Percentiles rank a stretch among this genome's conserved stretches.
These are phyloP conservation scores for Setophaga petechia DNA, from an alignment of 2,113 vertebrate genomes.

Conservation along the genomic window DNA sequence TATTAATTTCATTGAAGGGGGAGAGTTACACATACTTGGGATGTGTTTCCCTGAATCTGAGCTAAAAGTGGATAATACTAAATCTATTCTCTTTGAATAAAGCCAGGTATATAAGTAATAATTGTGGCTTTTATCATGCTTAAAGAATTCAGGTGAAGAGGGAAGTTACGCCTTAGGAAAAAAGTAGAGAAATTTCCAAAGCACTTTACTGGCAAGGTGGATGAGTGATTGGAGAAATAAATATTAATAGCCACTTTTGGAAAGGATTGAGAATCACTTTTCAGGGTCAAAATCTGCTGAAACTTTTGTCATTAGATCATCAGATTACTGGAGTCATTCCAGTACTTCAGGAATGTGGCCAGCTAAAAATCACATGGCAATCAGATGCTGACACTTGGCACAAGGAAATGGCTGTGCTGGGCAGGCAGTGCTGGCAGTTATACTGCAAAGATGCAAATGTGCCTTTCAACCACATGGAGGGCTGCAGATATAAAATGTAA, in stretches of 20 bases:
- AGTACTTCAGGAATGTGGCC: not conserved
- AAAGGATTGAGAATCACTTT: not conserved
- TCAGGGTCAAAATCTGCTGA: not conserved
- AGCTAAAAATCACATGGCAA: not conserved
- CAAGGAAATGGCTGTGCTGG: not conserved
- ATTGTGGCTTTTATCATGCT: not conserved
- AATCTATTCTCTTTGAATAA: not conserved
- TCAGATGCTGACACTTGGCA: not conserved
- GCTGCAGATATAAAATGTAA: not conserved
- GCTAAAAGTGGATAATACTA: not conserved
- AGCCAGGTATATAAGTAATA: slow-evolving; percentile 31
- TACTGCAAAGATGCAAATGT: not conserved
- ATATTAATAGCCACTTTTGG: not conserved
- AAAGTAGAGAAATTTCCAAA: not conserved
- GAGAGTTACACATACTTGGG: not conserved
- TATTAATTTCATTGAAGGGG: not conserved
- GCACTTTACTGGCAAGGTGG: not conserved
- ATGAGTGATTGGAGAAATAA: not conserved
- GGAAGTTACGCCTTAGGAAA: not conserved
- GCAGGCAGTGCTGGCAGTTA: not conserved
- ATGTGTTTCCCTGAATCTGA: not conserved
- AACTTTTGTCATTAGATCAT: not conserved
- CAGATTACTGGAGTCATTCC: not conserved
- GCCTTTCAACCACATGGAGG: not conserved
- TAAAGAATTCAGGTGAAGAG: not conserved